phyloP scores from a whole-genome alignment of 2,113 vertebrate species.

The Rhabdomys dilectus region DNA sequence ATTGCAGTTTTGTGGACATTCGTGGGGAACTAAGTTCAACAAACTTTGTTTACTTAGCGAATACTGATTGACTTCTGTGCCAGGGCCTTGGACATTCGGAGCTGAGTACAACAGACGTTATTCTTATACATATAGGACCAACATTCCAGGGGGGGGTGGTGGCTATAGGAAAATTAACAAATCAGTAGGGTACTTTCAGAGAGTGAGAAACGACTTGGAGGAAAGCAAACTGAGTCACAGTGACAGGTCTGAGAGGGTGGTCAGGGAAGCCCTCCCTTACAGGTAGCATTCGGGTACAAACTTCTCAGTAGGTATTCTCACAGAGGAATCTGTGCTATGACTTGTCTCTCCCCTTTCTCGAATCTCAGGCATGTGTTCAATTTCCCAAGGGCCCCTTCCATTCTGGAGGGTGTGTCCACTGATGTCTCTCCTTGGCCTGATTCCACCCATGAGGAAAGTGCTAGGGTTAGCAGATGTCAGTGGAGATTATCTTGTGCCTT shows the following conservation, averaged over 20 bases:
- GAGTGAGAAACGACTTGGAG: background rate
- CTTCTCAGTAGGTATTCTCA: background rate
- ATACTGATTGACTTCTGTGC: background rate
- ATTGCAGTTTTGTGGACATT: background rate
- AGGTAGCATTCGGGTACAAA: background rate
- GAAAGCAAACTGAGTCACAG: background rate
- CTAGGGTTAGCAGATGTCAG: conserved; percentile 54
- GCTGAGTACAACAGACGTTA: background rate
- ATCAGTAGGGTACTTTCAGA: conserved; percentile 7
- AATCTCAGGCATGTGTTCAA: background rate
- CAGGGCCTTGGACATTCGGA: background rate
- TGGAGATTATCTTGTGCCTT: conserved; percentile 37
- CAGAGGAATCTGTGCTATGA: background rate
- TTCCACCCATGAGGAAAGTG: conserved; percentile 14
- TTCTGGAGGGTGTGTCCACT: background rate
- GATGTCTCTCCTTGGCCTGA: background rate
- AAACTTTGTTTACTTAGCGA: background rate
- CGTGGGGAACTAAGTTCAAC: background rate
- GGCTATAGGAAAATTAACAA: background rate
- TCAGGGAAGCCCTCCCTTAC: background rate
- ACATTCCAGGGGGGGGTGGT: background rate
- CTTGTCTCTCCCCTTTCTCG: background rate
- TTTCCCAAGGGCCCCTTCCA: conserved; percentile 45
- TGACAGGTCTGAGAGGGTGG: background rate
- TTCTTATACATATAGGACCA: background rate